These are phyloP conservation scores for Callimico goeldii DNA, from an alignment of 2,797 vertebrate species.

Conservation along the genomic window DNA sequence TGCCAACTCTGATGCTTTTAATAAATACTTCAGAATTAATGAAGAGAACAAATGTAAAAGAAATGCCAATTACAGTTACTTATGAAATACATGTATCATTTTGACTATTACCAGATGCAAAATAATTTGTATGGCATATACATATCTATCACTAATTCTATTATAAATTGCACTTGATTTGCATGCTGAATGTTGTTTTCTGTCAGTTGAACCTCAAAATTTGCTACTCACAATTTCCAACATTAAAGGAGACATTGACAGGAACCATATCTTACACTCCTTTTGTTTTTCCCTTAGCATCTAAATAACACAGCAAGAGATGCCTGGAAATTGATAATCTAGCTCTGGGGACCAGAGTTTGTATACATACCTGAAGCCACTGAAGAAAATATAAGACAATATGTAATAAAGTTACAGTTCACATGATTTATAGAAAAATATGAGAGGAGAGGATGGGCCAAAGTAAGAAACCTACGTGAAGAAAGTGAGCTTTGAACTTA, in stretches of 20 bases:
- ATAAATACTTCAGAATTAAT: conserved; percentile 2
- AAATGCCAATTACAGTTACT: conserved; percentile 40
- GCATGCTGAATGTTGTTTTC: not conserved
- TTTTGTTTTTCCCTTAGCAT: conserved; percentile 34
- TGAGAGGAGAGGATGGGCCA: not conserved
- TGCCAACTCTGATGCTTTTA: conserved; percentile 33
- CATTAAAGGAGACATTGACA: not conserved
- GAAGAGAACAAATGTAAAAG: conserved; percentile 47
- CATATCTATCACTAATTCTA: conserved; percentile 22
- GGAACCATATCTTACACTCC: not conserved
- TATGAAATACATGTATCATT: conserved; percentile 44
- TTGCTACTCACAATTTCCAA: not conserved
- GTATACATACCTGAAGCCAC: not conserved
- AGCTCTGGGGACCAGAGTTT: not conserved
- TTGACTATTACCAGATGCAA: conserved; percentile 35
- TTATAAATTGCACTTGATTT: conserved; percentile 34
- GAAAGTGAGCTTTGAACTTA: not conserved
- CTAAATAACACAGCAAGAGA: conserved; percentile 3
- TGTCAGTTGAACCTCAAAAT: conserved; percentile 19
- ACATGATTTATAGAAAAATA: not conserved
- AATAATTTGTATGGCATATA: conserved; percentile 11
- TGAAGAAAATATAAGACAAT: not conserved
- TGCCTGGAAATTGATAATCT: not conserved
- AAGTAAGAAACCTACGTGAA: not conserved
- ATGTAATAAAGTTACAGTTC: not conserved